Base-by-base conservation (phyloP, 2,113 vertebrate species). In the Chauna torquata region DNA sequence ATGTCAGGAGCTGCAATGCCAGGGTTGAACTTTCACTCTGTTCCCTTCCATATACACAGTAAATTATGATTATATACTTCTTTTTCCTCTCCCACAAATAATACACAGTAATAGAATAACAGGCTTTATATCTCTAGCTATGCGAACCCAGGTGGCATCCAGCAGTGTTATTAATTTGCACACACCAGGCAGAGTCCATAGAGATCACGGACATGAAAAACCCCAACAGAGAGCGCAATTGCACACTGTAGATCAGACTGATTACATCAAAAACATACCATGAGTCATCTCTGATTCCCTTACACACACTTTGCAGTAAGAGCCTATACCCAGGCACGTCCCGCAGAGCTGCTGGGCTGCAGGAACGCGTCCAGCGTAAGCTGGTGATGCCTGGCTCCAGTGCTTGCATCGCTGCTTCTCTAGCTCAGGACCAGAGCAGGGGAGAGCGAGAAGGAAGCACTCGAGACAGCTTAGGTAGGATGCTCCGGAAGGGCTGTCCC, bases 401-500 rank as follows among this genome's bases (percentile, higher is more conserved):
- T 13, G 18, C 12, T 50, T 11, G 5, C 1, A 1, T 15, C 18
- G 44, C 16, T 42, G 58, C 65, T 79, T 66, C 52, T 27, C 79
- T 34, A 88, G 34, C 65, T n/a, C 58, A 27, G 44, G 68, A 57
- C n/a, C 54, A 84, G 30, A 36, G 34, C 2, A 0, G 20, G 9
- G 30, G 22, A 61, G 11, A 57, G 28, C 32, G 59, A n/a, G 52
- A 52, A 40, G 12, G 19, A 76, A 88, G 12, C 13, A 17, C 61
- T 54, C 3, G 34, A 50, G 49, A 16, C 16, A 59, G 28, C 25
- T 70, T 1, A 0, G 24, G 34, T 1, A 0, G 30, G 20, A 59
- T 65, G 59, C 23, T 83, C 28, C 52, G 36, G 72, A 64, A 50
- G 10, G 25, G 15, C 27, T 66, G 45, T 42, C 44, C 19, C 27